Conservation (phyloP, 1,140 invertebrate species). For the Spodoptera litura region DNA sequence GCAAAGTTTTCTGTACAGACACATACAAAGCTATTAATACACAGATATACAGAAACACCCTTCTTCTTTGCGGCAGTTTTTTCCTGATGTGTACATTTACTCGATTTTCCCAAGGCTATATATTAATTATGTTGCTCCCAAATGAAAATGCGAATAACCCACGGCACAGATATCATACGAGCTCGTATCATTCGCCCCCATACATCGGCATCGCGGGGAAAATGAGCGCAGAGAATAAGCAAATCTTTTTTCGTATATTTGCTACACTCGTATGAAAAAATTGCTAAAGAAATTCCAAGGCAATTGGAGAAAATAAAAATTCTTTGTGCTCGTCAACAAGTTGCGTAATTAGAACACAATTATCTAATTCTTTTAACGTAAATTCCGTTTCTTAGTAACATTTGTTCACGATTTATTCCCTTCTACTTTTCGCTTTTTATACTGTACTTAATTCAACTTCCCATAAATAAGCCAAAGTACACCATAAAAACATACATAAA, state of each 20-base stretch:
- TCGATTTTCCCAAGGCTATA: conserved; percentile 25
- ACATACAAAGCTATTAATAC: background rate
- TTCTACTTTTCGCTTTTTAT: conserved; percentile 2
- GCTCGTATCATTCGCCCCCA: too few relatives aligned
- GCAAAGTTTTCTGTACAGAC: background rate
- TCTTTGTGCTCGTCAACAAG: background rate
- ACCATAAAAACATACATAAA: conserved; percentile 26
- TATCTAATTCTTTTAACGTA: background rate
- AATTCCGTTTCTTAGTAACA: background rate
- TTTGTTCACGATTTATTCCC: background rate
- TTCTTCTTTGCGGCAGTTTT: background rate
- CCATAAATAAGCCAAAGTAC: conserved; percentile 12
- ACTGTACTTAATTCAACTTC: conserved; percentile 1
- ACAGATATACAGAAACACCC: background rate
- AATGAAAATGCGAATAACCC: conserved; percentile 21
- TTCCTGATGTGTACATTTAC: background rate
- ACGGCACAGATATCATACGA: conserved; percentile 11
- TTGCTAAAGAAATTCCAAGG: background rate
- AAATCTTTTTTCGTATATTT: conserved; percentile 19
- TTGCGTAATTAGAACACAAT: background rate
- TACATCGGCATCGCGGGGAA: background rate
- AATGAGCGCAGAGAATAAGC: conserved; percentile 13
- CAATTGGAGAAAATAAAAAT: background rate
- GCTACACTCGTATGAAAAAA: conserved; percentile 1
- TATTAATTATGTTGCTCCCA: conserved; percentile 33